Evolutionary conservation across 2,797 vertebrate species (phyloP), one percentile per base, ranked within the genome.

Genomic region (Catamblyrhynchus diadema): DNA sequence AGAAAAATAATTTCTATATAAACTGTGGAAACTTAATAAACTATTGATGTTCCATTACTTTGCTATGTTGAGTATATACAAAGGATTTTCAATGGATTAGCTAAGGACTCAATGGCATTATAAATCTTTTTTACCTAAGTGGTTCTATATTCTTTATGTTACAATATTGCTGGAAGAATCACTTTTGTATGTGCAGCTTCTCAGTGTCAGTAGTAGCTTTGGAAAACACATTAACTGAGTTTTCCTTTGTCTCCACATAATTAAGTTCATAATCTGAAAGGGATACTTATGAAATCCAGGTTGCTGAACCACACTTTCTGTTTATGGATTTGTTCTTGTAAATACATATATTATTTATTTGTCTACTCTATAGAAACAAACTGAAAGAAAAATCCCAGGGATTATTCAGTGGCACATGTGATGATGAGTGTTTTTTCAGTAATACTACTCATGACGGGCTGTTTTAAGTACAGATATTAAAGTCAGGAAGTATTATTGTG

Each of bases 301-400:
- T 12, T 65, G 16, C 89, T 35, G 18, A 70, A 33, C 7, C 32
- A 30, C 7, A n/a, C 35, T 54, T 5, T 24, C 6, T 70, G 12
- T 56, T 41, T 89, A 60, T 1, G 6, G 12, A 33, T 65, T 45
- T 54, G 3, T 64, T 81, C 39, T 28, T 39, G 14, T 25, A 75
- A 75, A 69, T 48, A 18, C 4, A 10, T 21, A 8, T 30, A 37
- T n/a, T 59, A 33, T 64, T 53, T 62, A 41, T 71, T 61, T 81
- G 7, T n/a, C 16, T 8, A 19, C 0, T 3, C 2, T 25, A 17
- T 1, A 50, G 30, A 79, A 74, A 66, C 2, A 44, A 60, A 27
- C 1, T 48, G 39, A 27, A 14, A 60, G 9, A 13, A 47, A 11
- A 11, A 10, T 12, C 6, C 6, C 16, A 41, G 2, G 4, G 3